Evolutionary conservation across 2,113 vertebrate genomes (phyloP).

Genomic region (Galemys pyrenaicus): DNA sequence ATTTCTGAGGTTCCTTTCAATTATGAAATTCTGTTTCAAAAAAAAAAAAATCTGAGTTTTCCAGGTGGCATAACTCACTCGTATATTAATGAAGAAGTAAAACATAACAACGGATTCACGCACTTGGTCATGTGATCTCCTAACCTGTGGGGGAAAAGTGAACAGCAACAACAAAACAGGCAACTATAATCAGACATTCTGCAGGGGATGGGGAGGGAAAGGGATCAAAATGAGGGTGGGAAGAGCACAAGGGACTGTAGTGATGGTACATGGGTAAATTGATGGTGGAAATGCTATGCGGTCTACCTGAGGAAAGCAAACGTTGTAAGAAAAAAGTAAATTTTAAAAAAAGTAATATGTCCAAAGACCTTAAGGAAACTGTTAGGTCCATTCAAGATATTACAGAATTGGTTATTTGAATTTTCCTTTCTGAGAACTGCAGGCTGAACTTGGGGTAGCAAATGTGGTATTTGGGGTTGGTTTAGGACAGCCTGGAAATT

Average conservation of each 20-base stretch:
- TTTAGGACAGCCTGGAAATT: constrained; percentile 19
- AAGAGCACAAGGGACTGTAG: too few relatives aligned
- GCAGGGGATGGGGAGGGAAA: too few relatives aligned
- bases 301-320: too few relatives aligned
- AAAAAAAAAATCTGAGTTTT: background rate
- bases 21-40: constrained; percentile 3
- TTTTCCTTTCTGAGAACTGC: background rate
- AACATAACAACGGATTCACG: background rate
- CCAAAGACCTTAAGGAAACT: background rate
- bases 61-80: background rate
- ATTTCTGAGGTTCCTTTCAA: background rate
- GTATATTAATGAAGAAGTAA: background rate
- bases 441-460: background rate
- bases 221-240: too few relatives aligned
- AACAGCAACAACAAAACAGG: too few relatives aligned
- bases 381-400: background rate
- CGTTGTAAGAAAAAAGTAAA: too few relatives aligned
- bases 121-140: background rate
- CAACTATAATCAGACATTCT: too few relatives aligned
- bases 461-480: background rate
- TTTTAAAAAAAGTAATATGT: background rate
- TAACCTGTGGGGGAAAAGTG: too few relatives aligned
- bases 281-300: too few relatives aligned
- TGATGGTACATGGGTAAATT: too few relatives aligned
- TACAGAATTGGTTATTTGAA: background rate